Evolutionary conservation across 1,140 invertebrate species (phyloP).

Genomic region (Orchestia grillus): DNA sequence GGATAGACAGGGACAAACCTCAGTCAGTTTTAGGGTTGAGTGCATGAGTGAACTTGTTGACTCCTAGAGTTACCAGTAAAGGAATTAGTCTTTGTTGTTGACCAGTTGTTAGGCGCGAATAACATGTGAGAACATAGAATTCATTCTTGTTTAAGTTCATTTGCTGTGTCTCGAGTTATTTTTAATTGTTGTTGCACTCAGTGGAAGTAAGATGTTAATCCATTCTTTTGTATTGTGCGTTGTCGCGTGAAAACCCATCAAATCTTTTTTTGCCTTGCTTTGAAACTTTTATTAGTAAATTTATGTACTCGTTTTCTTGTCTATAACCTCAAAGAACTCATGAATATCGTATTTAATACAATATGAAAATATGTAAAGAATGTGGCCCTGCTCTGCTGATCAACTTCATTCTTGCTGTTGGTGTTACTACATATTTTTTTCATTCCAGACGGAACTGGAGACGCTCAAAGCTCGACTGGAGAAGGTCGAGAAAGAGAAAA

Average conservation of each 20-base stretch:
- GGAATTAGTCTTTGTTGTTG: too few relatives aligned
- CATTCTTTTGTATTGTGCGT: background rate
- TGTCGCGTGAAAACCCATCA: background rate
- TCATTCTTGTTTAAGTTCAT: background rate
- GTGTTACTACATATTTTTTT: background rate
- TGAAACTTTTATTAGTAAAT: background rate
- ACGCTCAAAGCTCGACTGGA: slow-evolving; percentile 85
- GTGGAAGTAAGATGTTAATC: background rate
- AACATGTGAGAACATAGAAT: too few relatives aligned
- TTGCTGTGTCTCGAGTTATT: background rate
- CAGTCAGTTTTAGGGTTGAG: too few relatives aligned
- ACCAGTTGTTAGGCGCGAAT: too few relatives aligned
- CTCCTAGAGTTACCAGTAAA: background rate
- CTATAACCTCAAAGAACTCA: background rate
- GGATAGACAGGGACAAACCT: too few relatives aligned
- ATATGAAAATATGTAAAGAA: background rate
- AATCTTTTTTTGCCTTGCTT: too few relatives aligned
- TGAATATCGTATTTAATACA: background rate
- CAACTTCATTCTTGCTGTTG: background rate
- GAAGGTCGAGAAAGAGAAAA: slow-evolving; percentile 87
- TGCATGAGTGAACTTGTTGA: background rate
- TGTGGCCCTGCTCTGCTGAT: background rate
- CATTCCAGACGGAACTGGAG: slow-evolving; percentile 84
- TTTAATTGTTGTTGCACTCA: background rate
- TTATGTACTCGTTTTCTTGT: background rate